Evolutionary conservation across 53 echinoderm and acorn worm species (phyloP), one percentile per base, ranked within the genome.

Genomic region (Mesocentrotus franciscanus): DNA sequence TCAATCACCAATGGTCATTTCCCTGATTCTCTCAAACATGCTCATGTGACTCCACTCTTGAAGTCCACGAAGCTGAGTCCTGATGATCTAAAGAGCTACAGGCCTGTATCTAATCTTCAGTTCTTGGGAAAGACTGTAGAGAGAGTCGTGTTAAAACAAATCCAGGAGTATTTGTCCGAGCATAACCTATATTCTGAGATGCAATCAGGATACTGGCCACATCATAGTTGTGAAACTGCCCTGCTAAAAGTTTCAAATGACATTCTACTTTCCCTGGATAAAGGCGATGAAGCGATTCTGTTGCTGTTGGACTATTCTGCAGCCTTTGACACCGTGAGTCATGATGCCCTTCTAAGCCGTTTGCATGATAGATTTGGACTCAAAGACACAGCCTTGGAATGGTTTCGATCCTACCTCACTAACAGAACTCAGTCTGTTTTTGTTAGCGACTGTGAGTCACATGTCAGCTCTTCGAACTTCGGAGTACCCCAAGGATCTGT

Each of bases 401-500:
- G 89, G 95, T 95, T 95, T 27, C 91, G 36, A 11, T 91, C 91
- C 71, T 91, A 91, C 39, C 91, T 91, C 22, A 17, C 91, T 68
- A 91, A 90, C 30, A 57, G 90, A 90, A 90, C 61, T n/a, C 90
- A 90, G 90, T 90, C 90, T 60, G 90, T 90, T 60, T 22, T 90
- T 60, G 59, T 90, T 26, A 26, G 60, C 7, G 90, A 58, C 6
- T 85, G 22, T 59, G 57, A 93, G 15, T 60, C 93, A 76, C 78
- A 29, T 4, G 42, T 56, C 87, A n/a, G 56, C 94, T 94, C 71
- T 85, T 56, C 33, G 49, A 87, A 22, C 71, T 49, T 61, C 70
- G 95, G 95, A 85, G 95, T 95, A 71, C 95, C 76, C 71, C 95
- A 95, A 90, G 90, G 95, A 30, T 95, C 90, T 30, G 91, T 75